Evolutionary conservation across 1,140 invertebrate species (phyloP), one percentile per base, ranked within the genome.

Genomic region (Drosophila subobscura): DNA sequence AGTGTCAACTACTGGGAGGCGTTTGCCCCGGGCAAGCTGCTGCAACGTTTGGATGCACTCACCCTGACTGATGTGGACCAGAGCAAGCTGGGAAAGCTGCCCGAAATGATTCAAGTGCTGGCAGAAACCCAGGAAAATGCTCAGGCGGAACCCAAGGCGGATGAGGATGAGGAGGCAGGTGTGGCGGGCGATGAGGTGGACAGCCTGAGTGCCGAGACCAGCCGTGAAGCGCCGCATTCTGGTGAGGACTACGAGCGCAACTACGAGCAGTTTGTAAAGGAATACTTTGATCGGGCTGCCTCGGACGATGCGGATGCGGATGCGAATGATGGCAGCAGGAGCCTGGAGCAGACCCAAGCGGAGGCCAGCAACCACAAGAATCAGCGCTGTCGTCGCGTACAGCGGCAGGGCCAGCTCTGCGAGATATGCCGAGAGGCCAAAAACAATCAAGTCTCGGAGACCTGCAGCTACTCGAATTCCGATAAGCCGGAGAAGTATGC

Each of bases 221-320:
- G 72, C 29, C 29, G 25, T 12, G 72, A 33, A 25, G 25, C 56
- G 7, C 61, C 52, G 5, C 61, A 52, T 16, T 88, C 78, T 51
- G 72, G 60, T 33, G 83, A 83, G 56, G 84, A 88, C 22, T 91
- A 90, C 46, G 89, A 91, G 50, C 74, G 60, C 29, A 89, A 75
- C 37, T 91, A 91, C 56, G 85, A 91, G 10, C 57, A 81, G 14
- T 91, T 91, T 55, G 89, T 91, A 40, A 71, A 73, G 0, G 50
- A 88, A 44, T 91, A 91, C 45, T 91, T 91, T 7, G 71, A 90
- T 56, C 59, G 76, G n/a, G 45, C 66, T 6, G 54, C 57, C 20
- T 41, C 37, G 12, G 63, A 66, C 12, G 45, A 55, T 4, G 58
- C 40, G 10, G 27, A 55, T 44, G 22, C 27, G 1, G 63, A 49